These are phyloP conservation scores for Takifugu ocellatus DNA, from an alignment of 2,797 vertebrate species.

Conservation along the genomic window DNA sequence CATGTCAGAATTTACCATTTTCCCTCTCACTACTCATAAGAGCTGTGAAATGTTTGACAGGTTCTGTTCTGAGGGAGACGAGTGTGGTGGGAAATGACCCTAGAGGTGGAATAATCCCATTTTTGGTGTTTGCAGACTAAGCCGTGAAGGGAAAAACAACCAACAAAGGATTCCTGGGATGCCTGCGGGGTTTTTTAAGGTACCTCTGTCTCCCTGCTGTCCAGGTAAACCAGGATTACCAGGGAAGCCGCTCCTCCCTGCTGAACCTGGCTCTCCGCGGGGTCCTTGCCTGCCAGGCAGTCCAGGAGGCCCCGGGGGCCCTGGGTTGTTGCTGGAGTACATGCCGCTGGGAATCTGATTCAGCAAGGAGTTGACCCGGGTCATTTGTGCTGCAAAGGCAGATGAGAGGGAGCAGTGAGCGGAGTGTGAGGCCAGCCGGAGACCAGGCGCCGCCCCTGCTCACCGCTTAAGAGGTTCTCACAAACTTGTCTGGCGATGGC, in stretches of 20 bases:
- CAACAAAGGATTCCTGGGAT: no score
- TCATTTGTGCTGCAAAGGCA: conserved; percentile 85
- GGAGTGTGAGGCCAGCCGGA: background rate
- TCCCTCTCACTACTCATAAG: no score
- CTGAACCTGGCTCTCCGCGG: conserved; percentile 85
- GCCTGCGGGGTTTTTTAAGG: background rate
- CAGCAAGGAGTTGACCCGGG: conserved; percentile 87
- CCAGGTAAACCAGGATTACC: conserved; percentile 87
- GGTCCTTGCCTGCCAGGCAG: conserved; percentile 78
- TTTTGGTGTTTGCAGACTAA: no score
- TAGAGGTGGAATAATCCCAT: no score
- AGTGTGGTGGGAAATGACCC: no score
- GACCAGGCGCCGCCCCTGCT: conserved; percentile 31
- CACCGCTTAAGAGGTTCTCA: conserved; percentile 90
- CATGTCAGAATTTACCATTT: no score
- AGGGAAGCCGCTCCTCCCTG: conserved; percentile 89
- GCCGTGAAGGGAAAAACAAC: no score
- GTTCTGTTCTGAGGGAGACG: no score
- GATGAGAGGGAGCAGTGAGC: conserved; percentile 1
- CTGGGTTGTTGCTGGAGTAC: conserved; percentile 86
- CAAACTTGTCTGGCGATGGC: conserved; percentile 96
- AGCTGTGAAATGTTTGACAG: no score
- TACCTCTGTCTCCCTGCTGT: conserved; percentile 89
- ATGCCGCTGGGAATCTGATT: conserved; percentile 91
- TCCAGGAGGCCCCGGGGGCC: conserved; percentile 86